These are phyloP conservation scores for Microcebus lehilahytsara DNA, from an alignment of 2,113 vertebrate genomes.

Conservation along the genomic window DNA sequence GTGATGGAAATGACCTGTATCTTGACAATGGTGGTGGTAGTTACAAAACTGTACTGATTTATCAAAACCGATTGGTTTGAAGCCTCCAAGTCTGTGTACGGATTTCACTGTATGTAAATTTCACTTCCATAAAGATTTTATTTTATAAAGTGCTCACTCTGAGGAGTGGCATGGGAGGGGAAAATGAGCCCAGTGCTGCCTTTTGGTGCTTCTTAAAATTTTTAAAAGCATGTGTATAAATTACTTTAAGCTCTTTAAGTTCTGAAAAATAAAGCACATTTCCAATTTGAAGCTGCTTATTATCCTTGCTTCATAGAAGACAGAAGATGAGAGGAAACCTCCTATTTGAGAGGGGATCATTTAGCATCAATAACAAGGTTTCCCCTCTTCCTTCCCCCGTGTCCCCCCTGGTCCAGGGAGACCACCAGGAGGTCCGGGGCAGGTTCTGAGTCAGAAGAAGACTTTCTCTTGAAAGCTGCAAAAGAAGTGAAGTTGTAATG, in stretches of 20 bases:
- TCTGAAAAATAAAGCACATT: constrained; percentile 41
- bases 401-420: background rate
- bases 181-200: background rate
- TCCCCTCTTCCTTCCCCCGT: background rate
- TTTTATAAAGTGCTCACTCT: background rate
- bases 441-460: background rate
- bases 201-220: background rate
- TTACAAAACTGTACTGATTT: background rate
- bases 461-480: background rate
- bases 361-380: background rate
- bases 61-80: background rate
- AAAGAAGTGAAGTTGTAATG: background rate
- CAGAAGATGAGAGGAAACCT: constrained; percentile 14
- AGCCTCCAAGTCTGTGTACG: background rate
- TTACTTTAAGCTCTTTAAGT: constrained; percentile 37
- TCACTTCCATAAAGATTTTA: background rate
- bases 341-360: background rate
- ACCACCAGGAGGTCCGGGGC: background rate
- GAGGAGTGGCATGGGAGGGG: background rate
- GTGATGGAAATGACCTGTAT: background rate
- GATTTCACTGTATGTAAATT: background rate
- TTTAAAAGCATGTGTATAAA: background rate
- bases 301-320: constrained; percentile 14
- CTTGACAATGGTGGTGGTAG: background rate
- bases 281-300: background rate